Evolutionary conservation across 2,888 invertebrate species (phyloP), one percentile per base, ranked within the genome.

Genomic region (Apocheima hispidaria): DNA sequence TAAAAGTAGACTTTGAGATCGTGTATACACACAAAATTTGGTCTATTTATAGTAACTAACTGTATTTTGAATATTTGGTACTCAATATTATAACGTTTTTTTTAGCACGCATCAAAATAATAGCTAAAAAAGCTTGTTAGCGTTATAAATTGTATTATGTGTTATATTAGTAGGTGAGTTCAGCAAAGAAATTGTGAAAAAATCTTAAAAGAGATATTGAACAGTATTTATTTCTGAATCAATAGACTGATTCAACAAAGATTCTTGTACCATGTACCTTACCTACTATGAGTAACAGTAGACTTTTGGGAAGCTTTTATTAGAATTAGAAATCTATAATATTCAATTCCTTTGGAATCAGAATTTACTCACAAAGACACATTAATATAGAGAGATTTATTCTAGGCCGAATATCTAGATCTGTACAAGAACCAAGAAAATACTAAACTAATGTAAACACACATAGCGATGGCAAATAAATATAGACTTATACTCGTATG

Each of bases 401-500:
- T 0, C 1, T n/a, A 33, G 33, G 10, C 16, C 4, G 41, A 50
- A 38, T 36, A 26, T 38, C 23, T 14, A 59, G 33, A 26, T 36
- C 46, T 51, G 4, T 23, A 40, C 33, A 35, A 35, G 41, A 41
- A 35, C 20, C 28, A 12, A 7, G 23, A 49, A 28, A 14, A 41
- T 12, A 46, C 28, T 33, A n/a, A n/a, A n/a, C n/a, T 20, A 10
- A 40, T 33, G 40, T 52, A 33, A 26, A 18, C 16, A 36, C 18
- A 43, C n/a, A 46, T 51, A 56, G 40, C 26, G n/a, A 56, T 20
- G 23, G 36, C 57, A 53, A 53, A 57, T 57, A 49, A 57, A 43
- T 35, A 50, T 20, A 49, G 33, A 53, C n/a, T n/a, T n/a, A n/a
- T 26, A 58, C 54, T 51, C 43, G 40, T 44, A 2, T 18, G 49